Base-by-base conservation (phyloP, 2,888 invertebrate species). In the Bellardia pandia region DNA sequence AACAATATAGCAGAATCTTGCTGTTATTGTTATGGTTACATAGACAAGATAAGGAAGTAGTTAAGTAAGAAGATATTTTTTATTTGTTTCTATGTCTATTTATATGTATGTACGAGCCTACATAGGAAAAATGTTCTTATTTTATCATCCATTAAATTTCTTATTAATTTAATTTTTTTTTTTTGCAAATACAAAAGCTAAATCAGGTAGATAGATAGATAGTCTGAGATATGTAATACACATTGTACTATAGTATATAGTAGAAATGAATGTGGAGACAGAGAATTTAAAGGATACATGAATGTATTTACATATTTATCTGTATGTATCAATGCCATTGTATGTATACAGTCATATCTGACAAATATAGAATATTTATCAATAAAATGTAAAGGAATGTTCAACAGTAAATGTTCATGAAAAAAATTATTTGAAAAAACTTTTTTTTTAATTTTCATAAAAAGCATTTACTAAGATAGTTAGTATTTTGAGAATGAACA, bases 141-240 rank as follows among this genome's bases (percentile, higher is more conserved):
- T 23, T 56, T 56, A 23, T 23, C 56, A 56, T 23, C 16, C 14
- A 23, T 56, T 56, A 9, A 9, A 23, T 56, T 56, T 56, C 23
- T 23, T 60, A 60, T 60, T 60, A 33, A 60, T 60, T 60, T 60
- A 60, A 60, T 6, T 14, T 13, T 33, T 33, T 33, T 56, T 60
- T 33, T 60, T 56, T 1, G 9, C n/a, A 51, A 51, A 51, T 51
- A n/a, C 51, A 51, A 51, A 51, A 51, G 14, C 51, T n/a, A 51
- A 6, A 51, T 1, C n/a, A 51, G 14, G n/a, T n/a, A 4, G 5
- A 13, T 14, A 51, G 51, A 51, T n/a, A n/a, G n/a, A 51, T 4
- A 51, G 51, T n/a, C n/a, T 23, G 23, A 23, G 23, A 11, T 45
- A 7, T 45, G 11, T 11, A 45, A 11, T 11, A 51, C n/a, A 51